Evolutionary conservation across 2,113 vertebrate genomes (phyloP), one percentile per base, ranked within the genome.

Genomic region (Dunckerocampus dactyliophorus): DNA sequence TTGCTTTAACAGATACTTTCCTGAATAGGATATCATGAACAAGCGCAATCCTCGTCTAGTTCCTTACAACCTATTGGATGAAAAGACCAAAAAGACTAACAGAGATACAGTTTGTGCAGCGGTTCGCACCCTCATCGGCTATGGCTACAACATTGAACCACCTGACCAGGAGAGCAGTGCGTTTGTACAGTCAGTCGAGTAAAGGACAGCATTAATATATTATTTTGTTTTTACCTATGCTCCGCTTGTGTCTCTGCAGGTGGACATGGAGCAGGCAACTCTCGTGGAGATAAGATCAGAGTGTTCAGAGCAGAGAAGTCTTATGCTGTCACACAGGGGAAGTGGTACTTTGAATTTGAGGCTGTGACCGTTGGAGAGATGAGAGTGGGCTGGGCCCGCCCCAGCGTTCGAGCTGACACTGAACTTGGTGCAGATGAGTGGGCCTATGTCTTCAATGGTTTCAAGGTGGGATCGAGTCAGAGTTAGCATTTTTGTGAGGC

Each of bases 261-360:
- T 67, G 77, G 87, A 21, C 68, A 91, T 55, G 72, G 90, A 75
- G 46, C 82, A 0, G 87, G 87, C 20, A 75, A 71, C 47, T 47
- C 77, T 11, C 88, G 90, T 0, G 81, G 81, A 48, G 89, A 94
- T 57, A 92, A 92, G 57, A 89, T 93, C 62, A 85, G 95, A 48
- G 85, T 97, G 55, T 97, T 96, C 85, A 86, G 95, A 14, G 94
- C 93, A 0, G 95, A 97, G 81, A 94, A 94, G 50, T 91, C 92
- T 2, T 95, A 94, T 0, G 90, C 77, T 0, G 87, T 95, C 42
- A 94, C 92, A 15, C 86, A 91, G 1, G 95, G 95, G 3, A 93
- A 92, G 69, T 97, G 95, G 94, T 97, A 97, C 85, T 96, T 95
- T 60, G 94, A 96, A 76, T 97, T 97, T 45, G 94, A 96, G 76